These are phyloP conservation scores for Lobophora halterata DNA, from an alignment of 2,888 invertebrate genomes.

Conservation along the genomic window DNA sequence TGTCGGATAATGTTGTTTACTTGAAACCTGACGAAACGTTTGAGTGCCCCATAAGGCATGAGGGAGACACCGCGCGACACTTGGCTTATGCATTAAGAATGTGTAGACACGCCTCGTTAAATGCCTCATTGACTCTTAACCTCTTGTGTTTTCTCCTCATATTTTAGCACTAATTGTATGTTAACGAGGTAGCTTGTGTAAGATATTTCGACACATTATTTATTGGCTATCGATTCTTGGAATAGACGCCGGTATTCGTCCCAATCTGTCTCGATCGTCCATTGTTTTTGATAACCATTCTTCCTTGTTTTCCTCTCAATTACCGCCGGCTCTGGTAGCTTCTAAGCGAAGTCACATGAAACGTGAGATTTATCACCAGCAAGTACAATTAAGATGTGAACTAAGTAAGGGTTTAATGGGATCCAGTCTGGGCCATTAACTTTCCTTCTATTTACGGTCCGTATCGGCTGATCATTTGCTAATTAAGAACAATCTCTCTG, in stretches of 20 bases:
- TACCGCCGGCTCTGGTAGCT: slow-evolving; percentile 4
- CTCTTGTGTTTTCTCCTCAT: slow-evolving; percentile 33
- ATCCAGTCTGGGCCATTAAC: slow-evolving; percentile 9
- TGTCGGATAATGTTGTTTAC: slow-evolving; percentile 51
- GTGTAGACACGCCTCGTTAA: slow-evolving; percentile 36
- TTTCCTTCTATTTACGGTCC: slow-evolving; percentile 22
- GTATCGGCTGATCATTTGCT: slow-evolving; percentile 23
- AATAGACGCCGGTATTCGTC: slow-evolving; percentile 1
- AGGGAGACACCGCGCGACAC: slow-evolving; percentile 44
- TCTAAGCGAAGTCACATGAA: slow-evolving; percentile 5
- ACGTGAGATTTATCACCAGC: slow-evolving; percentile 22
- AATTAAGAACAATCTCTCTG: slow-evolving; percentile 21
- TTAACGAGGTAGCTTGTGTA: slow-evolving; percentile 18
- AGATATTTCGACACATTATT: slow-evolving; percentile 21
- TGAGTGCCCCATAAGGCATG: slow-evolving; percentile 60
- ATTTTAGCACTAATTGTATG: slow-evolving; percentile 30
- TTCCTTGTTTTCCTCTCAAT: background rate
- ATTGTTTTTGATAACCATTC: background rate
- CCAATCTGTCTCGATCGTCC: background rate
- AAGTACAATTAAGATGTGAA: slow-evolving; percentile 22
- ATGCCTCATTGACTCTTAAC: slow-evolving; percentile 32
- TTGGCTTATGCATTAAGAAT: slow-evolving; percentile 38
- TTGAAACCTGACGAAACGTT: slow-evolving; percentile 57
- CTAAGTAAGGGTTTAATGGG: slow-evolving; percentile 17
- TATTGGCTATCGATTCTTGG: slow-evolving; percentile 8